Conservation (phyloP, 2,797 vertebrate genomes). For the Gambusia yucatana region DNA sequence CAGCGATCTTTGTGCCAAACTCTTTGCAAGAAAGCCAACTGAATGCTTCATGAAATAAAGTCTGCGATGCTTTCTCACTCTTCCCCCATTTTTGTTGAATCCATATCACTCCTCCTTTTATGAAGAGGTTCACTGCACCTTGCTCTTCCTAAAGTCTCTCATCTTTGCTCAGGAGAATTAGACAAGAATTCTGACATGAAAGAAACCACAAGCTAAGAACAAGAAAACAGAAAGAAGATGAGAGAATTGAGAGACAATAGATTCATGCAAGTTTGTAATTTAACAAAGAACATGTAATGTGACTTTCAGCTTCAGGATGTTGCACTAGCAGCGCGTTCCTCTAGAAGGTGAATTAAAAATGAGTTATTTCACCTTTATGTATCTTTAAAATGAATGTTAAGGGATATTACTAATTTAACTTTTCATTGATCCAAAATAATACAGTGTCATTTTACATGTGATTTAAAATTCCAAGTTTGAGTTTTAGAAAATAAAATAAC, state of each 20-base stretch:
- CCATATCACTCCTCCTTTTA: constrained; percentile 63
- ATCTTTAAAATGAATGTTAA: neutral
- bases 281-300: neutral
- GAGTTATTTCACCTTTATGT: neutral
- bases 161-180: constrained; percentile 25
- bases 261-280: neutral
- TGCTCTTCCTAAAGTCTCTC: constrained; percentile 31
- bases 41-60: constrained; percentile 26
- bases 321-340: neutral
- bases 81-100: constrained; percentile 20
- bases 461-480: constrained; percentile 2
- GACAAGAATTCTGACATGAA: neutral
- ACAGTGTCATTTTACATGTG: too few species aligned
- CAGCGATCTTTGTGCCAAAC: constrained; percentile 1
- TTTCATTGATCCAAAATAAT: neutral
- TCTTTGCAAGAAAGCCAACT: neutral
- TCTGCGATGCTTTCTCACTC: neutral
- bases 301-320: neutral
- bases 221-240: constrained; percentile 10
- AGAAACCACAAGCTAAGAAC: neutral
- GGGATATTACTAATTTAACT: neutral
- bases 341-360: too few species aligned
- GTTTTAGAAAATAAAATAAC: neutral
- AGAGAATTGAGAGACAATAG: neutral
- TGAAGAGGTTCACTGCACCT: constrained; percentile 54